These are phyloP conservation scores for Perithous albicinctus DNA, from an alignment of 2,888 invertebrate genomes.

Conservation along the genomic window DNA sequence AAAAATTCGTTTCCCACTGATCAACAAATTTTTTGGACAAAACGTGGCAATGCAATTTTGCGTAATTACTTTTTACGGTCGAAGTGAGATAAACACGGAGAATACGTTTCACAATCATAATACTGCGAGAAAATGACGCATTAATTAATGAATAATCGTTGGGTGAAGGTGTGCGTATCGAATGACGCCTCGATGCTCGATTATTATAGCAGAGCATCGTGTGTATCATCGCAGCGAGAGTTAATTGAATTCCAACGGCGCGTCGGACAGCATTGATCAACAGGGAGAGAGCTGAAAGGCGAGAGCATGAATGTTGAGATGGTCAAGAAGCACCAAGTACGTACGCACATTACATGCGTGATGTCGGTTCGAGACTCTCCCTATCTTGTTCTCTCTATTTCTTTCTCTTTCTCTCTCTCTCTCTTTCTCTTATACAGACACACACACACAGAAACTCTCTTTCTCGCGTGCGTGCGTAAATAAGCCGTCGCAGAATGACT, in stretches of 20 bases:
- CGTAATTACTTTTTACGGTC: no score
- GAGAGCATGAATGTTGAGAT: slow-evolving; percentile 35
- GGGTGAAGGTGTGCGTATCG: slow-evolving; percentile 43
- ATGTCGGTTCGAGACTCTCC: slow-evolving; percentile 17
- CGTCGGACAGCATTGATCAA: slow-evolving; percentile 13
- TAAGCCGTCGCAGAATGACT: slow-evolving; percentile 10
- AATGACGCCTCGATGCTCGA: slow-evolving; percentile 25
- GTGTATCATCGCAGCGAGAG: slow-evolving; percentile 10
- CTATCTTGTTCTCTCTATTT: not conserved
- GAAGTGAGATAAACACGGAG: no score
- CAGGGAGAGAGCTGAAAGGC: slow-evolving; percentile 37
- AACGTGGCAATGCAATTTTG: no score
- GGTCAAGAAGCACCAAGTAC: slow-evolving; percentile 40
- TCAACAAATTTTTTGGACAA: no score
- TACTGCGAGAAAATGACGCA: not conserved
- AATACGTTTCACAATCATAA: not conserved
- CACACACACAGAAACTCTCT: no score
- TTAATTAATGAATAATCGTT: slow-evolving; percentile 51
- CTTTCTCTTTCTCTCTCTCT: no score
- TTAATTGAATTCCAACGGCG: slow-evolving; percentile 61
- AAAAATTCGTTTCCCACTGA: no score
- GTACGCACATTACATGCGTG: slow-evolving; percentile 16
- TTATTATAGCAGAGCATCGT: slow-evolving; percentile 31
- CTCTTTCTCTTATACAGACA: no score
- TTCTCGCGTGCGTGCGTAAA: slow-evolving; percentile 2